Evolutionary conservation across 1,140 invertebrate genomes (phyloP).

Genomic region (Calephelis virginiensis): DNA sequence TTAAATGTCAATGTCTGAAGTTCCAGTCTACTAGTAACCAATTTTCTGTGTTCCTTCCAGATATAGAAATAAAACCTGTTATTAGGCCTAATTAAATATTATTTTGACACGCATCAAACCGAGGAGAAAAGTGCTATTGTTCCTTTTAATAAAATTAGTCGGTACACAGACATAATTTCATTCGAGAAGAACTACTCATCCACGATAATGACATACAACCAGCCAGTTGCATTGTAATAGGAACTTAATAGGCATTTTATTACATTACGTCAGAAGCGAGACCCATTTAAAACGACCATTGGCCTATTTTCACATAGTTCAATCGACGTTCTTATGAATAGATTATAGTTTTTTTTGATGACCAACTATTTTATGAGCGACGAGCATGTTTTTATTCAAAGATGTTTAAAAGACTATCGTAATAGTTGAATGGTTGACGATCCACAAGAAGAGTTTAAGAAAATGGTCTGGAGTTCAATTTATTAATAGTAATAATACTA

Average conservation of each 20-base stretch:
- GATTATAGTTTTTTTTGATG: conserved; percentile 1
- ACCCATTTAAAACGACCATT: conserved; percentile 11
- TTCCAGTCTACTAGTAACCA: too few species aligned
- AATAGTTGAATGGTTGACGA: too few species aligned
- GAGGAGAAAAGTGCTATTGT: conserved; percentile 11
- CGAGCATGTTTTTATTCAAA: not conserved
- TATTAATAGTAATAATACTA: too few species aligned
- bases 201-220: conserved; percentile 10
- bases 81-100: conserved; percentile 11
- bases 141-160: conserved; percentile 13
- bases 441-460: too few species aligned
- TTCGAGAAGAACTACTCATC: conserved; percentile 5
- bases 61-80: not conserved
- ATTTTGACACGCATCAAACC: conserved; percentile 12
- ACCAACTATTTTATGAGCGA: not conserved
- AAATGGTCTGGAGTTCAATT: too few species aligned
- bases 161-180: not conserved
- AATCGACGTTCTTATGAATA: conserved; percentile 1
- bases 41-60: not conserved
- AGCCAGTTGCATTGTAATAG: not conserved
- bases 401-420: not conserved
- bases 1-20: too few species aligned
- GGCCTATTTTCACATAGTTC: not conserved
- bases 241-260: conserved; percentile 13
- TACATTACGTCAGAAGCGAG: conserved; percentile 9